Evolutionary conservation across 2,113 vertebrate genomes (phyloP).

Genomic region (Pholis gunnellus): DNA sequence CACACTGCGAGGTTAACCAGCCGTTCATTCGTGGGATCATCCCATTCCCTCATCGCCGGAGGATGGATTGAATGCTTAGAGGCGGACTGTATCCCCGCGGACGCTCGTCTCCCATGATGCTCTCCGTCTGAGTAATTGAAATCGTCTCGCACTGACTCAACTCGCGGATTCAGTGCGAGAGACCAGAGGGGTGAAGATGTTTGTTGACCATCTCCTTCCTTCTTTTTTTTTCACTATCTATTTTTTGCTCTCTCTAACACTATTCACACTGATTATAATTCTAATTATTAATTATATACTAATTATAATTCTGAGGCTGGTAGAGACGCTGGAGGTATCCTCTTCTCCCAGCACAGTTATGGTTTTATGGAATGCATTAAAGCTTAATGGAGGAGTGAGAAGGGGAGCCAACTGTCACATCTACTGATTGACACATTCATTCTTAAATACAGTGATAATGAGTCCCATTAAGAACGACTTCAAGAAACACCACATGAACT

Average conservation of each 20-base stretch:
- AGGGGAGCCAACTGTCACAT: background rate
- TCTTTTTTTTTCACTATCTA: background rate
- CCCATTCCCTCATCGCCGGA: constrained; percentile 10
- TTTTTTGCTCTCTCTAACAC: background rate
- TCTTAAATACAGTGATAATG: background rate
- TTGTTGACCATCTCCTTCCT: background rate
- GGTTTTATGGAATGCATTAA: background rate
- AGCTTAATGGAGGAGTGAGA: background rate
- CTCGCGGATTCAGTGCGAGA: background rate
- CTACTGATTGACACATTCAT: background rate
- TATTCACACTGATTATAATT: constrained; percentile 12
- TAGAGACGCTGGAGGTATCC: background rate
- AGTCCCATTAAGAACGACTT: too few relatives aligned
- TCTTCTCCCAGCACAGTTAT: background rate
- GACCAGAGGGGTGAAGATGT: background rate
- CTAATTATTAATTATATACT: too few relatives aligned
- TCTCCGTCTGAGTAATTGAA: constrained; percentile 32
- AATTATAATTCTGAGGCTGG: background rate
- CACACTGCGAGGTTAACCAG: background rate
- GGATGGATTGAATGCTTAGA: constrained; percentile 44
- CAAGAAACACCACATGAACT: too few relatives aligned
- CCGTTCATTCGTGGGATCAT: constrained; percentile 20
- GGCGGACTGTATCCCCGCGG: background rate
- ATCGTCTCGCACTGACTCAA: background rate
- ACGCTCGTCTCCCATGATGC: background rate